A percentile compares a stretch with the other conserved stretches of the same genome.
phyloP scores from a whole-genome alignment of 64 coral and sea anemone genomes.

The Dendrophyllia cribrosa region DNA sequence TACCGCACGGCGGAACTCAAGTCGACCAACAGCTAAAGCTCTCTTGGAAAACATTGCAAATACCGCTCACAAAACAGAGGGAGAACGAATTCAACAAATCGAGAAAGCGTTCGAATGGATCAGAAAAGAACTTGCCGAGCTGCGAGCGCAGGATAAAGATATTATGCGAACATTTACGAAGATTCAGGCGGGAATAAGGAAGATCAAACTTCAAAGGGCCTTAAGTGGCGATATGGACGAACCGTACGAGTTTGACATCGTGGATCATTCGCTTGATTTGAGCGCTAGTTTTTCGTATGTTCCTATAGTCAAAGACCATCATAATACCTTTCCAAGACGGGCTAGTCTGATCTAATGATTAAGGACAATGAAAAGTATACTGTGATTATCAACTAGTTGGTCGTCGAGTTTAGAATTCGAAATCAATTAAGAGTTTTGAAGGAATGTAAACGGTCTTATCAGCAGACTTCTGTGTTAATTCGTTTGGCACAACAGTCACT shows the following conservation, averaged over 20 bases:
- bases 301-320: constrained; percentile 23
- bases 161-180: constrained; percentile 75
- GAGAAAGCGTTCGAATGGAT: constrained; percentile 78
- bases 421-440: background rate
- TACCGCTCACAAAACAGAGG: constrained; percentile 26
- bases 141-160: constrained; percentile 80
- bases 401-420: background rate
- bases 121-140: constrained; percentile 68
- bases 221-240: constrained; percentile 22
- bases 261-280: constrained; percentile 9
- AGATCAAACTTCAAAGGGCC: constrained; percentile 56
- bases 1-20: background rate
- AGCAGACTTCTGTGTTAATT: too few relatives aligned
- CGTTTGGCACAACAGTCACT: too few relatives aligned
- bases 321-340: constrained; percentile 1
- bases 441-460: too few relatives aligned
- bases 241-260: constrained; percentile 13
- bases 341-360: constrained; percentile 4
- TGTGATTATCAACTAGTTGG: background rate
- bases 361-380: background rate
- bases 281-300: constrained; percentile 27
- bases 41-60: constrained; percentile 55
- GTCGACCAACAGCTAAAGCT: constrained; percentile 34
- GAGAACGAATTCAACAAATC: constrained; percentile 57
- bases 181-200: constrained; percentile 75